Base-by-base conservation (phyloP, 1,140 invertebrate species). In the Caenorhabditis briggsae region DNA sequence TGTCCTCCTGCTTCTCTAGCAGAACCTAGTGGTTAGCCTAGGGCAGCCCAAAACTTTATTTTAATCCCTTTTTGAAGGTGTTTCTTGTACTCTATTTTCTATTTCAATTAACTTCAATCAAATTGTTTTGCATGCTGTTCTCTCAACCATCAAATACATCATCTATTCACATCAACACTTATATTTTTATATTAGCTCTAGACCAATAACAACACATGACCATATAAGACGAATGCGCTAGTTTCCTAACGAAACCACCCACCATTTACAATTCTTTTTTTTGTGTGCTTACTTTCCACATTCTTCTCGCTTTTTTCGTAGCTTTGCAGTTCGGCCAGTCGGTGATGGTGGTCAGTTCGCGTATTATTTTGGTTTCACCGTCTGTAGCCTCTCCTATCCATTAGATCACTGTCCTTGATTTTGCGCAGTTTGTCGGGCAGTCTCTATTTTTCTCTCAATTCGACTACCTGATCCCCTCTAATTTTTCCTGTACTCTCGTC, bases 261-360 rank as follows among this genome's bases (percentile, higher is more conserved):
- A 33, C 46, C 14, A 43, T 78, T 50, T n/a, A 50, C 70, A 78
- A 70, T 70, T 41, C 33, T 46, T 70, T 64, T 70, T 70, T 46
- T 53, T 78, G 70, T 78, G 70, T 50, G 70, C 53, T 78, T 46
- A 53, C 46, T 11, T 78, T 48, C 16, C 41, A n/a, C 58, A n/a
- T 70, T 61, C 25, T 70, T 20, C 5, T 25, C 23, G 50, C 53
- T 78, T 78, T 78, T 53, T 20, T 20, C 70, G 50, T 5, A 78
- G 43, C 70, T 50, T 78, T 78, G 70, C 70, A 78, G 70, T 78
- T 78, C 70, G 70, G 70, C 46, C 46, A 12, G 9, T 78, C 20
- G 70, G 33, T 78, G 70, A 25, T 78, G 70, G 70, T 78, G 70
- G 70, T 78, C 70, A 78, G 70, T 78, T 78, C 70, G 43, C 70